Percentiles rank a stretch among this genome's conserved stretches.
Conservation (phyloP, 1,140 invertebrate genomes). For the Solenopsis invicta region DNA sequence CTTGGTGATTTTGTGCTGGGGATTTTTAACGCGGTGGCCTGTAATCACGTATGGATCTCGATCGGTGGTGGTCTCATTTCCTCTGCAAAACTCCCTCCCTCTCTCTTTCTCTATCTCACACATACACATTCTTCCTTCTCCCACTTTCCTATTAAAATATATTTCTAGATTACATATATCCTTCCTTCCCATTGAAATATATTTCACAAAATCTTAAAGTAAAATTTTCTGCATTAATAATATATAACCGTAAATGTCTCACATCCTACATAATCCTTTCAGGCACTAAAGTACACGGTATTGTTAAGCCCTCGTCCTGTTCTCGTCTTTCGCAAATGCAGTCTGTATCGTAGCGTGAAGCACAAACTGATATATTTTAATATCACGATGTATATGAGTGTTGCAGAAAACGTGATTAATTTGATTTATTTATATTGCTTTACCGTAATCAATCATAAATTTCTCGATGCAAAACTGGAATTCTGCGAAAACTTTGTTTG, state of each 20-base stretch:
- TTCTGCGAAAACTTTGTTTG: not conserved
- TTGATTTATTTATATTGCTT: not conserved
- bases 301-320: conserved; percentile 37
- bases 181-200: conserved; percentile 12
- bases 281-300: conserved; percentile 44
- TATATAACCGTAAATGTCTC: conserved; percentile 45
- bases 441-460: not conserved
- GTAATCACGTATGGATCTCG: conserved; percentile 70
- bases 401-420: conserved; percentile 6
- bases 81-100: conserved; percentile 55
- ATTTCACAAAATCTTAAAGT: not conserved
- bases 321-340: conserved; percentile 48
- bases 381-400: conserved; percentile 6
- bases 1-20: conserved; percentile 73
- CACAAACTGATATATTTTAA: conserved; percentile 71
- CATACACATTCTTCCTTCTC: not conserved
- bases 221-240: conserved; percentile 34
- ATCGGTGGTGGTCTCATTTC: conserved; percentile 75
- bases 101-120: conserved; percentile 11
- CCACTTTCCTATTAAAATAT: not conserved
- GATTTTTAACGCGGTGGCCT: conserved; percentile 66
- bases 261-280: conserved; percentile 35
- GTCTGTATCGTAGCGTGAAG: conserved; percentile 68
- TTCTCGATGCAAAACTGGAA: not conserved
- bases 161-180: not conserved